These are phyloP conservation scores for Linnaemya tessellans DNA, from an alignment of 2,888 invertebrate species.

Conservation along the genomic window DNA sequence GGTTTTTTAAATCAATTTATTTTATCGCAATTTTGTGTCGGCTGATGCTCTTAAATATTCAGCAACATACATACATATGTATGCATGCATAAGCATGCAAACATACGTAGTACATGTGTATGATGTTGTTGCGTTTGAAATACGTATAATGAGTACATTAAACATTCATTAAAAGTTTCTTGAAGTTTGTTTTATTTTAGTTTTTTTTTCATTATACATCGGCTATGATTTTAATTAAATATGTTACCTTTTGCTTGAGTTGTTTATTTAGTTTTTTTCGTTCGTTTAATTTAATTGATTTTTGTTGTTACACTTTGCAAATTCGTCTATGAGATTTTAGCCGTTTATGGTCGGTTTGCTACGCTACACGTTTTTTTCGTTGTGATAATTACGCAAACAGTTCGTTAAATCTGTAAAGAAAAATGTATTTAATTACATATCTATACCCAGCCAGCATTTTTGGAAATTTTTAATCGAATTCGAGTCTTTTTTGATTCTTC, in stretches of 20 bases:
- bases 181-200: not conserved
- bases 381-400: conserved; percentile 27
- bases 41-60: conserved; percentile 17
- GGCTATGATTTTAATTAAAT: not conserved
- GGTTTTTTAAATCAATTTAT: not conserved
- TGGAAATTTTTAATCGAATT: too few species aligned
- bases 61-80: not conserved
- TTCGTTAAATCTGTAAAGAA: conserved; percentile 26
- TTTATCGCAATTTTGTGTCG: not conserved
- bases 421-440: not conserved
- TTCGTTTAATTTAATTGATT: conserved; percentile 10
- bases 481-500: too few species aligned
- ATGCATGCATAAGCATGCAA: not conserved
- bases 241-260: conserved; percentile 12
- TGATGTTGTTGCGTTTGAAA: not conserved
- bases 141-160: too few species aligned
- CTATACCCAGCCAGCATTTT: too few species aligned
- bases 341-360: conserved; percentile 36
- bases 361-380: conserved; percentile 9
- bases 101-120: not conserved
- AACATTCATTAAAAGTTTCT: not conserved
- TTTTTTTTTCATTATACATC: not conserved
- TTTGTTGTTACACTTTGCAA: not conserved
- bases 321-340: not conserved
- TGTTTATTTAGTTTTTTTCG: not conserved